Conservation (phyloP, 2,113 vertebrate species). For the Ageneiosus marmoratus region DNA sequence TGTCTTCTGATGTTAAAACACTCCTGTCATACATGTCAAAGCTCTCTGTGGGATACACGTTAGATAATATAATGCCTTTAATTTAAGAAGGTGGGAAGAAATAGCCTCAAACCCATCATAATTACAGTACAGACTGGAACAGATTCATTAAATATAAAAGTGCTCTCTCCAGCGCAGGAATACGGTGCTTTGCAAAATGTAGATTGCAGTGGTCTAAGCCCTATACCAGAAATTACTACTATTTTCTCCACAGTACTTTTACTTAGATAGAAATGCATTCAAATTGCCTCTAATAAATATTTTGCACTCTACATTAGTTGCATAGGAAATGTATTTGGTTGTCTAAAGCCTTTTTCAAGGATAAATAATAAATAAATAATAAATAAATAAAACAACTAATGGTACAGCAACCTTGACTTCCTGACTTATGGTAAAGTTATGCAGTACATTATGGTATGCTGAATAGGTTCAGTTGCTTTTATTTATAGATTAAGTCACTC, state of each 20-base stretch:
- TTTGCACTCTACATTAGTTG: not conserved
- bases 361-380: not conserved
- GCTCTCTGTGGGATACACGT: not conserved
- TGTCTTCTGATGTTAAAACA: conserved; percentile 23
- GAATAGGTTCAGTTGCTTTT: not conserved
- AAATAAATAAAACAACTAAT: not conserved
- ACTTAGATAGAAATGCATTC: not conserved
- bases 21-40: conserved; percentile 20
- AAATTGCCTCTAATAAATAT: not conserved
- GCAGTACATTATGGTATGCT: not conserved
- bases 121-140: conserved; percentile 21
- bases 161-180: not conserved
- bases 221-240: not conserved
- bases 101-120: conserved; percentile 19
- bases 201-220: not conserved
- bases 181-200: not conserved
- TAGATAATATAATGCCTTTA: conserved; percentile 31
- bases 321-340: not conserved
- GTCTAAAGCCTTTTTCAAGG: not conserved
- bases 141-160: not conserved
- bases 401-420: not conserved
- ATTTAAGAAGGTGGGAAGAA: conserved; percentile 38
- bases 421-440: not conserved
- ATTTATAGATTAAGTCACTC: not conserved
- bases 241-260: not conserved